phyloP scores from a whole-genome alignment of 2,113 vertebrate genomes.

The Sus scrofa region DNA sequence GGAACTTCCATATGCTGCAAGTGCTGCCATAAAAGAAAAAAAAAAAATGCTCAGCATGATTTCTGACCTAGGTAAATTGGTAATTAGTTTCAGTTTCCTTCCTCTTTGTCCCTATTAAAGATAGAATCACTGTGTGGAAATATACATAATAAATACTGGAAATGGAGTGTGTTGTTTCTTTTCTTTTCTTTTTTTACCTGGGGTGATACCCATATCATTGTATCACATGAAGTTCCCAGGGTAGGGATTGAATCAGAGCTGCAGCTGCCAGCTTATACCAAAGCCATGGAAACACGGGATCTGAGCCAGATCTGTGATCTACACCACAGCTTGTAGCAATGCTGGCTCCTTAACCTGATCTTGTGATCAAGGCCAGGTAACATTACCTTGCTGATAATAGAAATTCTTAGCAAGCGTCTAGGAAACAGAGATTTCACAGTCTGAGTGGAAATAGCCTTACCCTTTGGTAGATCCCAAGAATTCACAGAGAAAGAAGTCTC shows the following conservation, averaged over 20 bases:
- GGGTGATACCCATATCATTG: too few relatives aligned
- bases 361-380: too few relatives aligned
- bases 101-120: not conserved
- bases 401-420: slow-evolving; percentile 13
- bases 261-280: too few relatives aligned
- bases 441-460: not conserved
- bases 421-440: not conserved
- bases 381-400: not conserved
- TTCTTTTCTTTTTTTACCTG: too few relatives aligned
- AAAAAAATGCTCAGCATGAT: not conserved
- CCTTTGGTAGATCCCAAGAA: not conserved
- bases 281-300: too few relatives aligned
- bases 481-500: not conserved
- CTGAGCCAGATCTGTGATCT: too few relatives aligned
- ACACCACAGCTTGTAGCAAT: too few relatives aligned
- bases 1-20: too few relatives aligned
- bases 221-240: too few relatives aligned
- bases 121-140: not conserved
- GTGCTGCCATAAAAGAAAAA: too few relatives aligned
- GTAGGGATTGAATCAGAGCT: too few relatives aligned
- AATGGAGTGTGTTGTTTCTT: not conserved
- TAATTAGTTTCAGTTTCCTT: not conserved
- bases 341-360: too few relatives aligned
- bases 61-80: not conserved
- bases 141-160: slow-evolving; percentile 1